Conservation (phyloP, 2,888 invertebrate genomes). For the Unio delphinus region DNA sequence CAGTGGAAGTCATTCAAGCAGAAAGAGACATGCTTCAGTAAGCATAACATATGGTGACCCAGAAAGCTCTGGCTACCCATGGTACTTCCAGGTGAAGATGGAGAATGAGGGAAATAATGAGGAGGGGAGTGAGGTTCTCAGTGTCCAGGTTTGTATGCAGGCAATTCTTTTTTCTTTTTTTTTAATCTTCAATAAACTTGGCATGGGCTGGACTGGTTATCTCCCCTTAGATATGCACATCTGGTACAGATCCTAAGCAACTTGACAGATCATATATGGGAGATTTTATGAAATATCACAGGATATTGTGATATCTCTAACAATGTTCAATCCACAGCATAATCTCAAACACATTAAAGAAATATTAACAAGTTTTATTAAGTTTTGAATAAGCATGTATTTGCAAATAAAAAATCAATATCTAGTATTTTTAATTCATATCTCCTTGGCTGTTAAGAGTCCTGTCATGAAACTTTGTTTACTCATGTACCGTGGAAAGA, state of each 20-base stretch:
- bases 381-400: background rate
- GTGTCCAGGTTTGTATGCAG: conserved; percentile 39
- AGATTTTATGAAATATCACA: too few species aligned
- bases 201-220: background rate
- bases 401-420: too few species aligned
- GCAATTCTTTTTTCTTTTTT: background rate
- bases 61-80: conserved; percentile 27
- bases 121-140: conserved; percentile 37
- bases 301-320: too few species aligned
- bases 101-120: conserved; percentile 19
- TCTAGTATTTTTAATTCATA: too few species aligned
- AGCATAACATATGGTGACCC: conserved; percentile 32
- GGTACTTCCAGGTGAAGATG: conserved; percentile 38
- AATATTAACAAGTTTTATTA: background rate
- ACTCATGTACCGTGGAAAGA: too few species aligned
- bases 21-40: conserved; percentile 30
- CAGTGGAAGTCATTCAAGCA: background rate
- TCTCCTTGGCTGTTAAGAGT: too few species aligned
- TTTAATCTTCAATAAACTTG: background rate
- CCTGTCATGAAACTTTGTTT: too few species aligned
- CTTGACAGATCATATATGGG: too few species aligned
- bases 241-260: too few species aligned
- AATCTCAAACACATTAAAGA: too few species aligned
- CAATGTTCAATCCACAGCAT: too few species aligned
- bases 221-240: background rate